phyloP scores from a whole-genome alignment of 2,113 vertebrate species.

The Aptenodytes patagonicus region DNA sequence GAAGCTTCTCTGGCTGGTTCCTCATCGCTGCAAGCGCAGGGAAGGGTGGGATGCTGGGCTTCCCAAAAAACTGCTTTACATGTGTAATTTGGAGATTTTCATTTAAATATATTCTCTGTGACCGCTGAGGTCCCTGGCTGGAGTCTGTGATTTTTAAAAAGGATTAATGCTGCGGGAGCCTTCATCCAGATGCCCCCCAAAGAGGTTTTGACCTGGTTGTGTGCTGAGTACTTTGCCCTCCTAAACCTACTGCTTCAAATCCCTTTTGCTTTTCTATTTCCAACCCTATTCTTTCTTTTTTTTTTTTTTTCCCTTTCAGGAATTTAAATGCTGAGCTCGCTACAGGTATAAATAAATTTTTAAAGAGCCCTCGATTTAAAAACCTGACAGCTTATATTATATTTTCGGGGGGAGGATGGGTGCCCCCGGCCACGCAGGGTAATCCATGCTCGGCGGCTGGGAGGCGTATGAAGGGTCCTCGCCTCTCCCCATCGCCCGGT shows the following conservation, averaged over 20 bases:
- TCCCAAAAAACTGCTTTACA: neutral
- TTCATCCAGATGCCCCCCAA: neutral
- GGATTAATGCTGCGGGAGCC: neutral
- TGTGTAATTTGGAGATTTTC: neutral
- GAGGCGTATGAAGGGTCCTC: neutral
- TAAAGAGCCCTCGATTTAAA: conserved; percentile 19
- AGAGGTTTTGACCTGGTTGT: neutral
- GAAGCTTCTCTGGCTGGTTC: neutral
- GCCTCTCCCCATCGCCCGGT: neutral
- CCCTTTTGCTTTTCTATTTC: conserved; percentile 4
- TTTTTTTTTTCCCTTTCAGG: neutral
- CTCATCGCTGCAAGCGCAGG: neutral
- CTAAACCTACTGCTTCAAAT: neutral
- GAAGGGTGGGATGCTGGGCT: neutral
- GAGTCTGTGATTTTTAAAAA: conserved; percentile 2
- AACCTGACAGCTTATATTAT: neutral
- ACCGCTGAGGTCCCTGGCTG: neutral
- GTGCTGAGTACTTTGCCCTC: neutral
- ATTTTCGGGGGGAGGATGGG: neutral
- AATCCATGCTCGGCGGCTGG: neutral
- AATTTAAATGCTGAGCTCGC: conserved; percentile 20
- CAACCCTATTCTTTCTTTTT: neutral
- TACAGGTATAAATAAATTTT: neutral
- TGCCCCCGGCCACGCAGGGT: accelerated
- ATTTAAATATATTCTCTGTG: neutral